Evolutionary conservation across 92 coral and sea anemone genomes (phyloP), one percentile per base, ranked within the genome.

Genomic region (Scolanthus callimorphus): DNA sequence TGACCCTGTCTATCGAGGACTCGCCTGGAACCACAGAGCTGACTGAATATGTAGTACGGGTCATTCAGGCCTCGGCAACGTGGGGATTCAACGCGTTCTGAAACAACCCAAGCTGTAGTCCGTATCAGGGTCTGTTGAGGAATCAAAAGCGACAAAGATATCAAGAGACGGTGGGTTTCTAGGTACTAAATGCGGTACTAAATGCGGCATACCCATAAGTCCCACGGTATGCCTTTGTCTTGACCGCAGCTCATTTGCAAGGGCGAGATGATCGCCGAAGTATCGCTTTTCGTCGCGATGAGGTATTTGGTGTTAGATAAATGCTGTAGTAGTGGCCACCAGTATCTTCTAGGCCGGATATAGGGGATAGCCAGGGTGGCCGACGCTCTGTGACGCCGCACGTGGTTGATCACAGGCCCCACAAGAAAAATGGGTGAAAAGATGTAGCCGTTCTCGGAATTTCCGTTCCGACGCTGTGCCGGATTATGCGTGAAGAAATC

Each of bases 251-350:
- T 25, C 2, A 22, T 30, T 51, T 22, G 39, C 23, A 44, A 27
- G 23, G 62, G 62, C 62, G 39, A 56, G 1, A 27, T 20, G 2
- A 29, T 26, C 3, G 62, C 62, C n/a, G 62, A 13, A 1, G 29
- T 39, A 1, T 56, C 22, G 13, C 62, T 44, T 30, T 28, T 56
- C 3, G 22, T 2, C 39, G 62, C 62, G 37, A 56, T 11, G 3
- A 27, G 25, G 17, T 3, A 17, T 24, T 8, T 1, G 39, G 28
- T 39, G 21, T 19, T 27, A n/a, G n/a, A n/a, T n/a, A n/a, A n/a
- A n/a, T n/a, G n/a, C n/a, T n/a, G n/a, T n/a, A n/a, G n/a, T n/a
- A 56, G 38, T 24, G 62, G 62, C 62, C 62, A 56, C 62, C 67
- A 51, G 20, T 43, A 63, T 1, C 29, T 51, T 0, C 62, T 28